Base-by-base conservation (phyloP, 2,888 invertebrate species). In the Troides oblongomaculatus region DNA sequence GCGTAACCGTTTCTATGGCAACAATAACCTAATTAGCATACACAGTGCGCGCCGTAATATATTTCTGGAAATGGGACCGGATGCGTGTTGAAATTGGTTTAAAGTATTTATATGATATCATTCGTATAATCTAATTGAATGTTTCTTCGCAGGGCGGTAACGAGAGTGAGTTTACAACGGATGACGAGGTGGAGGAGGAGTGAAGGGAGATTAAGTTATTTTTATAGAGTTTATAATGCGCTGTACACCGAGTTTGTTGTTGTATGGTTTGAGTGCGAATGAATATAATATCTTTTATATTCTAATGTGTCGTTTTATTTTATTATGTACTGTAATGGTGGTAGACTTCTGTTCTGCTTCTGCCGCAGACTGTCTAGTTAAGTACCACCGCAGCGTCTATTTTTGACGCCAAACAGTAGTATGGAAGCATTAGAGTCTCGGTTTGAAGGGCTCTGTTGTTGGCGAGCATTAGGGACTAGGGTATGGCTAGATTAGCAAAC, bases 91-190 rank as follows among this genome's bases (percentile, higher is more conserved):
- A 59, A 62, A 70, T 66, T 58, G n/a, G 57, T 62, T 70, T 70
- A 70, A 58, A 21, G 62, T 66, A 68, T 68, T 58, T 62, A 65
- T 7, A 62, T 65, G 46, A 66, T 66, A 25, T 53, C 21, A 62
- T 21, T 62, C 62, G 57, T 30, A 43, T 67, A 23, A 66, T 66
- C 30, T 61, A 62, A 62, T 65, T 4, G 62, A 18, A 17, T 25
- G 21, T 71, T 72, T 70, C 57, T 68, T 62, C 61, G 64, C 89
- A 93, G 93, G 93, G 91, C 72, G 93, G 93, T 81, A 93, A 94
- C 83, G 93, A 94, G 79, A 94, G 94, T 84, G 94, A 94, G 82
- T 94, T 94, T 78, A 94, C 94, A 78, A 94, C 94, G 85, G 94
- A 94, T 82, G 93, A 94, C 84, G 94, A 94, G 76, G 94, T 94